phyloP scores from a whole-genome alignment of 2,113 vertebrate species.

The Pterocles gutturalis region DNA sequence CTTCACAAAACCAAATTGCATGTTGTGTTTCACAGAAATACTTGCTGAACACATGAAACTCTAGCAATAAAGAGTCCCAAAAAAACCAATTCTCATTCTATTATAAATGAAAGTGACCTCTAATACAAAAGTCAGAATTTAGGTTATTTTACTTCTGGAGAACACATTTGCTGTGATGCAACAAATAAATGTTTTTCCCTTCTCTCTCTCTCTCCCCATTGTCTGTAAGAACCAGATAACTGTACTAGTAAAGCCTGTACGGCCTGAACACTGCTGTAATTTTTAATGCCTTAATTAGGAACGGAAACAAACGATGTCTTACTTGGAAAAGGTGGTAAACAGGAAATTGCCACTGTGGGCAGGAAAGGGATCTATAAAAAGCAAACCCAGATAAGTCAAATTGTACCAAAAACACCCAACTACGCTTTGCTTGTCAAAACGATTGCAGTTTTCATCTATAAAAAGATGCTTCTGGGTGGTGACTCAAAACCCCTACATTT shows the following conservation, averaged over 20 bases:
- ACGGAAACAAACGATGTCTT: slow-evolving; percentile 11
- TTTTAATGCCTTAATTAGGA: slow-evolving; percentile 49
- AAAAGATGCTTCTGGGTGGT: slow-evolving; percentile 62
- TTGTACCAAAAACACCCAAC: slow-evolving; percentile 10
- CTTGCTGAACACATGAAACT: neutral
- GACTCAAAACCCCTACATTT: slow-evolving; percentile 65
- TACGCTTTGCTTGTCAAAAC: slow-evolving; percentile 51
- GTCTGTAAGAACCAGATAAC: neutral
- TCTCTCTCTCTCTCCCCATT: neutral
- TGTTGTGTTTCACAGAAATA: neutral
- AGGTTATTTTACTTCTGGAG: slow-evolving; percentile 57
- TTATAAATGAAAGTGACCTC: slow-evolving; percentile 58
- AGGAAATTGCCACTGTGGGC: slow-evolving; percentile 8
- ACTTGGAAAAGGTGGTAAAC: slow-evolving; percentile 22
- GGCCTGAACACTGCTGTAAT: neutral
- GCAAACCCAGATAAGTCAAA: slow-evolving; percentile 60
- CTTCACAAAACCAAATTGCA: too few species aligned
- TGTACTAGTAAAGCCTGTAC: slow-evolving; percentile 9
- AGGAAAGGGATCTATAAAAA: slow-evolving; percentile 52
- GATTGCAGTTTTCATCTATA: slow-evolving; percentile 66
- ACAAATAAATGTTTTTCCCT: neutral
- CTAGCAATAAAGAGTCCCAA: neutral
- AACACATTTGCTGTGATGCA: slow-evolving; percentile 18
- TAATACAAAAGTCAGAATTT: slow-evolving; percentile 53
- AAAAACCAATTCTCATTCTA: slow-evolving; percentile 47